These are phyloP conservation scores for Pycnonotus jocosus DNA, from an alignment of 2,113 vertebrate species.

Conservation along the genomic window DNA sequence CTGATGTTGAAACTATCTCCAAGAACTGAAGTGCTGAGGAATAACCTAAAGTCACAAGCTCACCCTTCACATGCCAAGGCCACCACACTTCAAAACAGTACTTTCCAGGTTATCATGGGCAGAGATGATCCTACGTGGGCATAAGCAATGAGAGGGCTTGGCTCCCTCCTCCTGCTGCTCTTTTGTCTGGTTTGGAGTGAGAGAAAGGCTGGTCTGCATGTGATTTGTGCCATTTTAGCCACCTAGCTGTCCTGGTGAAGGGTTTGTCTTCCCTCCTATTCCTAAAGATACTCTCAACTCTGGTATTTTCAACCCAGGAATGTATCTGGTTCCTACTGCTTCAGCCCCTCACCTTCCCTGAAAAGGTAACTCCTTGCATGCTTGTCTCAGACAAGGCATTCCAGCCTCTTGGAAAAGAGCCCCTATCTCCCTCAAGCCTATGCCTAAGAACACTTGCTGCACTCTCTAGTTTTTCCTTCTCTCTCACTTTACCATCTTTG, in stretches of 20 bases:
- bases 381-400: background rate
- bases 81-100: background rate
- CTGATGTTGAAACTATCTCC: background rate
- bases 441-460: background rate
- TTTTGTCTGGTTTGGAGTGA: background rate
- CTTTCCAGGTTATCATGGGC: background rate
- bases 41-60: background rate
- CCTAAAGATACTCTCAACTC: background rate
- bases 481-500: background rate
- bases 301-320: background rate
- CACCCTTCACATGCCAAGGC: background rate
- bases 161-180: background rate
- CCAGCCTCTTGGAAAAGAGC: background rate
- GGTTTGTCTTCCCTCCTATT: background rate
- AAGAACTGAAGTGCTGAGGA: background rate
- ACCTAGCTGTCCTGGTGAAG: background rate
- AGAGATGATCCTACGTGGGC: background rate
- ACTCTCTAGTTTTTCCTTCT: background rate
- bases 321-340: background rate
- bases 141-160: background rate
- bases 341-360: background rate
- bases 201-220: background rate
- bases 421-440: background rate
- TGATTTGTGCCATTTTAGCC: background rate
- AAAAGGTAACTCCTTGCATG: background rate